Percentiles rank a stretch among this genome's conserved stretches.
phyloP scores from a whole-genome alignment of 2,888 invertebrate species.

The Helicoverpa assulta region DNA sequence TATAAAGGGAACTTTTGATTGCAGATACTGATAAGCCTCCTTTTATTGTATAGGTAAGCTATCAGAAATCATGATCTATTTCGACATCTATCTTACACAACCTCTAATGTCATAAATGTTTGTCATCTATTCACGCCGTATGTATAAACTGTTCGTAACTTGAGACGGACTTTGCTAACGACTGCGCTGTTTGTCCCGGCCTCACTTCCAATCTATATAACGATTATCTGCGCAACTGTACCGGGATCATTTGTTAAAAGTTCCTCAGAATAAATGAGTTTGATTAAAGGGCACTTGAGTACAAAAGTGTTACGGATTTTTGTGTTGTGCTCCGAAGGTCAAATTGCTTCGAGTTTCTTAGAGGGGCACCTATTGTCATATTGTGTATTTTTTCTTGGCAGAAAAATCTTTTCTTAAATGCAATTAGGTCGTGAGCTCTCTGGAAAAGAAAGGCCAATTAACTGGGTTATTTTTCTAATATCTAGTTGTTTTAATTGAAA shows the following conservation, averaged over 20 bases:
- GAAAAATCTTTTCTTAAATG: background rate
- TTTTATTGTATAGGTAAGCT: no score
- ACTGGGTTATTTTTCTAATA: background rate
- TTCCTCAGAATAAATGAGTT: slow-evolving; percentile 65
- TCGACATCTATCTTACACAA: background rate
- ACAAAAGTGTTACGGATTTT: slow-evolving; percentile 58
- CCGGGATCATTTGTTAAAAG: slow-evolving; percentile 68
- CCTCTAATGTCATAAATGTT: background rate
- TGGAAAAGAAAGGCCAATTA: background rate
- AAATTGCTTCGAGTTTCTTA: slow-evolving; percentile 18
- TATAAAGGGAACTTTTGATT: no score
- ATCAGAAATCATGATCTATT: no score
- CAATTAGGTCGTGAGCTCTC: background rate
- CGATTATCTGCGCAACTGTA: slow-evolving; percentile 69
- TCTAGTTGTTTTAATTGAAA: background rate
- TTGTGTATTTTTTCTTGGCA: slow-evolving; percentile 24
- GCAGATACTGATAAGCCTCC: no score
- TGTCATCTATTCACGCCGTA: slow-evolving; percentile 28
- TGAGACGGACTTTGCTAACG: slow-evolving; percentile 65
- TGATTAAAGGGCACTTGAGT: slow-evolving; percentile 60
- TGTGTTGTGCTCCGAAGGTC: slow-evolving; percentile 40
- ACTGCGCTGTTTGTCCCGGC: slow-evolving; percentile 67
- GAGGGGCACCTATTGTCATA: slow-evolving; percentile 6
- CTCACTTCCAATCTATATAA: slow-evolving; percentile 64
- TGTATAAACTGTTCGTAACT: slow-evolving; percentile 57